Conservation (phyloP, 2,113 vertebrate genomes). For the Nerophis ophidion region DNA sequence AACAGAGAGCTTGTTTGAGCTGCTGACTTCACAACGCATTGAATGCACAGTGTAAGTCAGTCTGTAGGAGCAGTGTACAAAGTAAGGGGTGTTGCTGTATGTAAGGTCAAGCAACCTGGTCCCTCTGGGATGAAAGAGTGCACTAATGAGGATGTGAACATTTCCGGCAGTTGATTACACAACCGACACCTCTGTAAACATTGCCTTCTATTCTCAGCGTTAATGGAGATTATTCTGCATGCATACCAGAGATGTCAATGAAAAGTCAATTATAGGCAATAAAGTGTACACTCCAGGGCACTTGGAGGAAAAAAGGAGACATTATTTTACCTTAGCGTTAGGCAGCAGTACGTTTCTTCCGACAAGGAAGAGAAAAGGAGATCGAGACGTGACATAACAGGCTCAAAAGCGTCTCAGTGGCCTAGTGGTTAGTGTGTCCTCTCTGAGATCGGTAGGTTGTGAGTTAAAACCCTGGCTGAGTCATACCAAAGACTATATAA, state of each 20-base stretch:
- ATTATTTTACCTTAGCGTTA: slow-evolving; percentile 24
- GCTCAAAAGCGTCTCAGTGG: slow-evolving; percentile 5
- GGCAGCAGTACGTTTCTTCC: slow-evolving; percentile 8
- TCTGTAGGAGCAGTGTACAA: slow-evolving; percentile 6
- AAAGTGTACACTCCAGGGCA: slow-evolving; percentile 8
- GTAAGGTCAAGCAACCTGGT: slow-evolving; percentile 12
- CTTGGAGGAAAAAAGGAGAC: slow-evolving; percentile 9
- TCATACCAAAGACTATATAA: too few species aligned
- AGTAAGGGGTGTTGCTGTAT: slow-evolving; percentile 11
- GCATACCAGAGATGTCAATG: slow-evolving; percentile 24
- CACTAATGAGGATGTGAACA: slow-evolving; percentile 20
- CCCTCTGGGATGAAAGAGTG: slow-evolving; percentile 23
- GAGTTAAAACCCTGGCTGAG: too few species aligned
- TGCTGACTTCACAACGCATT: slow-evolving; percentile 28
- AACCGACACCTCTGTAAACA: slow-evolving; percentile 30
- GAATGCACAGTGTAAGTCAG: slow-evolving; percentile 5
- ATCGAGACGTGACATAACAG: slow-evolving; percentile 22
- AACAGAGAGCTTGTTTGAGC: slow-evolving; percentile 22
- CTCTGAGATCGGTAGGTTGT: too few species aligned
- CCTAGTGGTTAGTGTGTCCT: too few species aligned
- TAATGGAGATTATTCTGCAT: neutral
- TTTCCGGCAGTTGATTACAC: slow-evolving; percentile 29
- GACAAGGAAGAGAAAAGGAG: neutral
- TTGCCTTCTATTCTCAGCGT: slow-evolving; percentile 18
- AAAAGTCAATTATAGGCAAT: slow-evolving; percentile 36